Percentiles rank a stretch among this genome's conserved stretches.
phyloP scores from a whole-genome alignment of 2,888 invertebrate species.

The Torymus aiolomorphi region DNA sequence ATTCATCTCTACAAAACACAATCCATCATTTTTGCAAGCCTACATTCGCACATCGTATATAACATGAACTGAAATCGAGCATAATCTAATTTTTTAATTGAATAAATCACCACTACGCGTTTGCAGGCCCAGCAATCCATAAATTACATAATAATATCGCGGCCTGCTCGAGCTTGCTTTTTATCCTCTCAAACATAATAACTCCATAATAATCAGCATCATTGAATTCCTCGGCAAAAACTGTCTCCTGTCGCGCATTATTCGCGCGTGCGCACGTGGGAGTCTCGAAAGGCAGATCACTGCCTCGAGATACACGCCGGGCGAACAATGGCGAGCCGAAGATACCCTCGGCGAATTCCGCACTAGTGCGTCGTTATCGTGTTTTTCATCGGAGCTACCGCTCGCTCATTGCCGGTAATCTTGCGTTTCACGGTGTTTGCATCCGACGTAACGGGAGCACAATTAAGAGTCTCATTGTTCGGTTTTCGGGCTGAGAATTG shows the following conservation, averaged over 20 bases:
- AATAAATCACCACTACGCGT: neutral
- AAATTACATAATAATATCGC: constrained; percentile 13
- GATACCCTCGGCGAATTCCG: neutral
- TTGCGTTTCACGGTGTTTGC: constrained; percentile 1
- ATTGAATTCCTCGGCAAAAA: constrained; percentile 6
- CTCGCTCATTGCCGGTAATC: neutral
- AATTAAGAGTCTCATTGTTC: constrained; percentile 10
- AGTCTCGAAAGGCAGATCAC: neutral
- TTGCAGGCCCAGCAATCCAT: neutral
- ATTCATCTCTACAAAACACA: no score
- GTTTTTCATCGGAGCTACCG: constrained; percentile 2
- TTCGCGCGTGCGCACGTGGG: neutral
- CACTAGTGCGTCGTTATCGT: neutral
- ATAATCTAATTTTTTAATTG: no score
- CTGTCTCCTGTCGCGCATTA: no score
- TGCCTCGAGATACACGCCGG: neutral
- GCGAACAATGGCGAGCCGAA: neutral
- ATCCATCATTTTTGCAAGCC: no score
- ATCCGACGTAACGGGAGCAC: neutral
- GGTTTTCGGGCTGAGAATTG: neutral
- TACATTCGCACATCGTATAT: no score
- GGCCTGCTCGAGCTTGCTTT: neutral
- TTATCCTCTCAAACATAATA: constrained; percentile 27
- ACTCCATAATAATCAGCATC: constrained; percentile 20
- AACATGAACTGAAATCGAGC: no score